phyloP scores from a whole-genome alignment of 2,888 invertebrate genomes.

The Rapana venosa region DNA sequence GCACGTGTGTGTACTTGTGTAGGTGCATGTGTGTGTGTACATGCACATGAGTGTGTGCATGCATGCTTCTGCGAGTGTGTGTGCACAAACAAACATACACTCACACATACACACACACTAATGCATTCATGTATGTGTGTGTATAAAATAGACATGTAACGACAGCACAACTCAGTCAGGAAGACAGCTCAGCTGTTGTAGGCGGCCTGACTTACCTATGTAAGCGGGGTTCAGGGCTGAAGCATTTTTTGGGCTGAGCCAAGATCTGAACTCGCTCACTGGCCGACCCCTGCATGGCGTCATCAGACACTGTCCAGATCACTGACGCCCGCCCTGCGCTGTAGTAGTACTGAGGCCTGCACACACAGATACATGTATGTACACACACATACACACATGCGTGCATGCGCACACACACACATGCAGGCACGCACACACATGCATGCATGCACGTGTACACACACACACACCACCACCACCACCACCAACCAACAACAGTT shows the following conservation, averaged over 20 bases:
- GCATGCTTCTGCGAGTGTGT: no score
- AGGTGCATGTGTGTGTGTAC: no score
- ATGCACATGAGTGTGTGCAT: no score
- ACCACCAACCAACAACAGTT: no score
- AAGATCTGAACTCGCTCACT: constrained; percentile 59
- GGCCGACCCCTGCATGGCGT: constrained; percentile 58
- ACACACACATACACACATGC: neutral
- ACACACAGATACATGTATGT: constrained; percentile 34
- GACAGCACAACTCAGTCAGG: constrained; percentile 46
- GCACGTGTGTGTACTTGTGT: no score
- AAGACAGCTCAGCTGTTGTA: constrained; percentile 35
- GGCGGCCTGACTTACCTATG: neutral
- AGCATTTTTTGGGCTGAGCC: constrained; percentile 58
- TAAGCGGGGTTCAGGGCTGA: neutral
- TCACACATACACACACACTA: no score
- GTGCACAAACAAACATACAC: no score
- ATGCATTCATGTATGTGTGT: no score
- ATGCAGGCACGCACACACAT: neutral
- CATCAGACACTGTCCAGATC: constrained; percentile 63
- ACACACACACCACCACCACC: neutral
- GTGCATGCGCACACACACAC: neutral
- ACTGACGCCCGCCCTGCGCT: constrained; percentile 71
- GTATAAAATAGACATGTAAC: no score
- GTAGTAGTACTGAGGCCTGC: constrained; percentile 69
- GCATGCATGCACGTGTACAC: neutral